phyloP scores from a whole-genome alignment of 2,797 vertebrate species.

The Uromys caudimaculatus region DNA sequence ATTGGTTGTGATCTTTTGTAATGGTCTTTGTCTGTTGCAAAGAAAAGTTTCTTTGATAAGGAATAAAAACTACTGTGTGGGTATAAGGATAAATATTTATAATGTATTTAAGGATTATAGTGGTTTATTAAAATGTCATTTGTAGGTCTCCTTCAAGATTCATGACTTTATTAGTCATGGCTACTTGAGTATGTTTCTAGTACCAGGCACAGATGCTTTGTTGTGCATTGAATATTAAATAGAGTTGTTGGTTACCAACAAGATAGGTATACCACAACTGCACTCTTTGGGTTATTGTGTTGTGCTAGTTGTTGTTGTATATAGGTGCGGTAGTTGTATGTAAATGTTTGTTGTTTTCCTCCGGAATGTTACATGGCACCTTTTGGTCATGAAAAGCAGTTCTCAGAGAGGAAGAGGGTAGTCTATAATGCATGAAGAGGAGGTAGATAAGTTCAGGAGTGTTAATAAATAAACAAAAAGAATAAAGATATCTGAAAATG shows the following conservation, averaged over 20 bases:
- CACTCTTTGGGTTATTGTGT: background rate
- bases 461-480: background rate
- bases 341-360: background rate
- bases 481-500: background rate
- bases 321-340: background rate
- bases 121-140: background rate
- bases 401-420: too few relatives aligned
- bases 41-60: background rate
- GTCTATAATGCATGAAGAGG: background rate
- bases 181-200: background rate
- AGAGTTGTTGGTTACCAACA: too few relatives aligned
- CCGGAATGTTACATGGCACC: background rate
- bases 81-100: background rate
- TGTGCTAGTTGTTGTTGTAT: too few relatives aligned
- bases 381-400: background rate
- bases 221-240: too few relatives aligned
- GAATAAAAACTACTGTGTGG: background rate
- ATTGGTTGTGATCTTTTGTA: too few relatives aligned
- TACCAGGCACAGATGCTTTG: background rate
- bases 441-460: background rate
- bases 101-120: background rate
- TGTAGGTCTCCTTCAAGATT: background rate
- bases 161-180: background rate
- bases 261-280: too few relatives aligned
- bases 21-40: background rate